Conservation (phyloP, 2,888 invertebrate genomes). For the Chydorus sphaericus region DNA sequence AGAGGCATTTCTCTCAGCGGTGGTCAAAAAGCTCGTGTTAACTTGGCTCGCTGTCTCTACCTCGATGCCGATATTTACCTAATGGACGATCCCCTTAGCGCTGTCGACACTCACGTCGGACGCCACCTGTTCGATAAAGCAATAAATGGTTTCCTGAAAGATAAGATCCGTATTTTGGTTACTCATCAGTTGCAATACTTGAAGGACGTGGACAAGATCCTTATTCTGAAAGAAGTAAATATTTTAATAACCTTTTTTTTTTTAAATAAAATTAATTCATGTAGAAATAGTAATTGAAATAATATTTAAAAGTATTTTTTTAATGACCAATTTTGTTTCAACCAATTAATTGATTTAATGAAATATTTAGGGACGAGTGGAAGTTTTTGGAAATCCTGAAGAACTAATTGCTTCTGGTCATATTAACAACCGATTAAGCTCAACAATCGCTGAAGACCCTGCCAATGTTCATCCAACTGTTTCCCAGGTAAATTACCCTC, state of each 20-base stretch:
- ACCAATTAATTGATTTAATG: too few relatives aligned
- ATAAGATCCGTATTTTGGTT: conserved; percentile 32
- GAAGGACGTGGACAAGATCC: conserved; percentile 46
- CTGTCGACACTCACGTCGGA: conserved; percentile 35
- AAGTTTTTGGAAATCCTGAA: conserved; percentile 44
- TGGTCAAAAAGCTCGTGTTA: conserved; percentile 38
- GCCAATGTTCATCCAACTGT: too few relatives aligned
- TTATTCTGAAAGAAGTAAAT: conserved; percentile 48
- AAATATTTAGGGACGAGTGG: conserved; percentile 30
- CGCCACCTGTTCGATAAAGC: conserved; percentile 33
- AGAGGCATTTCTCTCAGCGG: conserved; percentile 37
- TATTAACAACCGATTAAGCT: too few relatives aligned
- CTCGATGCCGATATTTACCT: conserved; percentile 34
- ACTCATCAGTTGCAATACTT: conserved; percentile 75
- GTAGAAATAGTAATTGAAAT: too few relatives aligned
- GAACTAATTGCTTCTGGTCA: conserved; percentile 32
- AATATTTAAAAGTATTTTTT: too few relatives aligned
- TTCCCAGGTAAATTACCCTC: too few relatives aligned
- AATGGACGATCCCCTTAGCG: conserved; percentile 36
- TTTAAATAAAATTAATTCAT: too few relatives aligned
- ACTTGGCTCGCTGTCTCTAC: conserved; percentile 32
- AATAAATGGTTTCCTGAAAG: conserved; percentile 26
- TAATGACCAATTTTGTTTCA: too few relatives aligned
- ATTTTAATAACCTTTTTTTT: too few relatives aligned
- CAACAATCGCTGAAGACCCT: too few relatives aligned